Percentiles rank a stretch among this genome's conserved stretches.
Conservation (phyloP, 2,113 vertebrate species). For the human region DNA sequence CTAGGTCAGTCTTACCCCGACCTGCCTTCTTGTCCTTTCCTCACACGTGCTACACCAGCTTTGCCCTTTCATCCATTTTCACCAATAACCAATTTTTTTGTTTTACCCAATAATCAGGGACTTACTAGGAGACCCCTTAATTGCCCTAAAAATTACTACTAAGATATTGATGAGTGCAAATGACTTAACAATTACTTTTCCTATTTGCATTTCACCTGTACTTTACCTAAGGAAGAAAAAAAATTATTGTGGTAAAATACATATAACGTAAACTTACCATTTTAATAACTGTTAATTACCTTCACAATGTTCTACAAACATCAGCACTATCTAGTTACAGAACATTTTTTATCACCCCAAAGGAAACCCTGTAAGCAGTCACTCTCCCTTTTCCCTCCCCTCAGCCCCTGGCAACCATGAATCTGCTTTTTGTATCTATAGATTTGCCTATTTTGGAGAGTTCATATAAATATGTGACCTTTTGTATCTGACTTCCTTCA, state of each 20-base stretch:
- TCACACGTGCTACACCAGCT: neutral
- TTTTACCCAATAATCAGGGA: neutral
- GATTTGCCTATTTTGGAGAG: neutral
- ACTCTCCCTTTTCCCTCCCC: rapidly evolving
- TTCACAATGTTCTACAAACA: neutral
- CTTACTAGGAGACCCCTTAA: neutral
- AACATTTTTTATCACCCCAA: neutral
- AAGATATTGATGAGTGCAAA: neutral
- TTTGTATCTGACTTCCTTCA: neutral
- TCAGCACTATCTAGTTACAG: neutral
- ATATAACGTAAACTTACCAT: neutral
- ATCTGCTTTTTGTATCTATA: neutral
- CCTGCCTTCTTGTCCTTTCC: neutral
- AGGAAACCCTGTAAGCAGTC: neutral
- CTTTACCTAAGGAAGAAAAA: neutral
- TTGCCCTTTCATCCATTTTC: neutral
- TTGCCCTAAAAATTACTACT: neutral
- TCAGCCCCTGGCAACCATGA: neutral
- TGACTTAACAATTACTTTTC: neutral
- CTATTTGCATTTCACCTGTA: neutral
- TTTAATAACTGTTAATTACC: conserved; percentile 31
- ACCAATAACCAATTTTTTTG: neutral
- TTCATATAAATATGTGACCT: neutral
- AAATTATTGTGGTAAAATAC: neutral
- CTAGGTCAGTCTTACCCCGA: neutral